phyloP scores from a whole-genome alignment of 1,140 invertebrate genomes.

The Drepana arcuata region DNA sequence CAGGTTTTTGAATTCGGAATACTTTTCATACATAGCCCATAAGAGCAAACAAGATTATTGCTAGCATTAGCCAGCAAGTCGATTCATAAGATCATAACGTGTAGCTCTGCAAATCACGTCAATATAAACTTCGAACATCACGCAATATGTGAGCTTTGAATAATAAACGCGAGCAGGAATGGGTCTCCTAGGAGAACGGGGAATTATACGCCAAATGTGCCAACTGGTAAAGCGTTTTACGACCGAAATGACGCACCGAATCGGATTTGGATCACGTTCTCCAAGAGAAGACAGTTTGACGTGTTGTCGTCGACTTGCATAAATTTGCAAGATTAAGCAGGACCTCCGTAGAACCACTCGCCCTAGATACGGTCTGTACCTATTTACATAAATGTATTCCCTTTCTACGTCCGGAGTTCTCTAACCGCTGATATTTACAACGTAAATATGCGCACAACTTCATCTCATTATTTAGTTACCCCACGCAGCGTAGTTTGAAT shows the following conservation, averaged over 20 bases:
- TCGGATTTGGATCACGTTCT: constrained; percentile 64
- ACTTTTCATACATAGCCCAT: too few species aligned
- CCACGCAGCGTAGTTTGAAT: too few species aligned
- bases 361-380: constrained; percentile 28
- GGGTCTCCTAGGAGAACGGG: constrained; percentile 38
- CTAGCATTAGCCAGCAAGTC: too few species aligned
- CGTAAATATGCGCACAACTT: background rate
- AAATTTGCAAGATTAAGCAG: constrained; percentile 64
- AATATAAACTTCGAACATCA: too few species aligned
- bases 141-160: too few species aligned
- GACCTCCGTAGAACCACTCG: constrained; percentile 10
- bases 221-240: constrained; percentile 59
- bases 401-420: constrained; percentile 20
- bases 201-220: constrained; percentile 58
- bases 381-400: constrained; percentile 54
- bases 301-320: constrained; percentile 58
- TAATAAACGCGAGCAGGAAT: constrained; percentile 39
- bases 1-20: too few species aligned
- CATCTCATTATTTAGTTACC: too few species aligned
- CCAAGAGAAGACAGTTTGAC: constrained; percentile 53
- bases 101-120: too few species aligned
- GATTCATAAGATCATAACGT: too few species aligned
- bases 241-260: constrained; percentile 47
- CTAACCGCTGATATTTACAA: constrained; percentile 12
- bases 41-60: too few species aligned